These are phyloP conservation scores for Myiozetetes cayanensis DNA, from an alignment of 2,113 vertebrate genomes.

Conservation along the genomic window DNA sequence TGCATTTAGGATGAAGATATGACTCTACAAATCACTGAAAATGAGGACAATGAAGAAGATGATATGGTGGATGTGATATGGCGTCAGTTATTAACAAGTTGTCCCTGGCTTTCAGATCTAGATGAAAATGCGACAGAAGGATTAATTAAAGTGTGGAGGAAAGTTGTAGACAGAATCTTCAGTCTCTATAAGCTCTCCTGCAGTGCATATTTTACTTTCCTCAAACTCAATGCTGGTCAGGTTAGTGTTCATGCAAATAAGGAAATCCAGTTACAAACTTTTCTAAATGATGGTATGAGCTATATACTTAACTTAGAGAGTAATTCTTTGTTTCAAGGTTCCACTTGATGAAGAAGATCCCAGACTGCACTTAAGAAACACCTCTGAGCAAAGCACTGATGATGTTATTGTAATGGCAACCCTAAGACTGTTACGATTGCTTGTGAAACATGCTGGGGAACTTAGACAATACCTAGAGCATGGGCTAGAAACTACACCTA, in stretches of 20 bases:
- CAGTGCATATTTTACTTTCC: constrained; percentile 96
- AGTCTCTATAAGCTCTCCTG: constrained; percentile 95
- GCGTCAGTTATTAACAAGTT: constrained; percentile 88
- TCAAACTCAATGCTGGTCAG: constrained; percentile 96
- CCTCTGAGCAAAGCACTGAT: constrained; percentile 92
- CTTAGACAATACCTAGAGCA: constrained; percentile 93
- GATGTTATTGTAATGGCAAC: constrained; percentile 98
- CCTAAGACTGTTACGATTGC: constrained; percentile 85
- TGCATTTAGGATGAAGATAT: constrained; percentile 91
- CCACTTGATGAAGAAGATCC: constrained; percentile 91
- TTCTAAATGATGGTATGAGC: not conserved
- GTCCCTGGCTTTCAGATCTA: constrained; percentile 91
- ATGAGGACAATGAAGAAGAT: constrained; percentile 91
- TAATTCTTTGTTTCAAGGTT: constrained; percentile 71
- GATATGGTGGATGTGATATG: constrained; percentile 97
- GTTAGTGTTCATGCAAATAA: constrained; percentile 22
- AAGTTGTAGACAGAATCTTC: constrained; percentile 95
- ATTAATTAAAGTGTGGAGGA: constrained; percentile 92
- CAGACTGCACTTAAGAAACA: constrained; percentile 80
- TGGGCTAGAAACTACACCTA: constrained; percentile 94
- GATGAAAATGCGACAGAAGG: constrained; percentile 89
- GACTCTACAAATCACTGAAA: constrained; percentile 89
- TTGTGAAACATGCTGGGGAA: constrained; percentile 97
- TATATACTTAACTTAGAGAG: not conserved
- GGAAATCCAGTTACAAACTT: not conserved